Evolutionary conservation across 2,113 vertebrate genomes (phyloP).

Genomic region (Antennarius striatus): DNA sequence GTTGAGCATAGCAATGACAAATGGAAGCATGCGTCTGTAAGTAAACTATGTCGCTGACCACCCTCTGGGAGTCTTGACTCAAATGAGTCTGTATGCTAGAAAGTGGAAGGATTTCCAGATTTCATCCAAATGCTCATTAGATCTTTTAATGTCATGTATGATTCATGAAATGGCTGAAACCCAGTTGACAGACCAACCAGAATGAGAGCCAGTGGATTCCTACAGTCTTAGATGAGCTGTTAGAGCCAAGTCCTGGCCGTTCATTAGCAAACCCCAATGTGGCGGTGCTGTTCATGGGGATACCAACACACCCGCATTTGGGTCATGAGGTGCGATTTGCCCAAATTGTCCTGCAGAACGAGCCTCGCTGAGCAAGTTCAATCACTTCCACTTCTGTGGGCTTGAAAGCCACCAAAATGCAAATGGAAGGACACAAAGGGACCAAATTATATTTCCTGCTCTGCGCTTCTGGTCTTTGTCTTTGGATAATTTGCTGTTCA

Average conservation of each 20-base stretch:
- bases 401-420: constrained; percentile 43
- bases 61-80: constrained; percentile 44
- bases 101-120: constrained; percentile 1
- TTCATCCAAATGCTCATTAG: background rate
- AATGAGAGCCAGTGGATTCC: background rate
- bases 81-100: constrained; percentile 12
- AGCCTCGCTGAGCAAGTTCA: constrained; percentile 69
- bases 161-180: background rate
- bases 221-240: background rate
- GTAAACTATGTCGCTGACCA: constrained; percentile 54
- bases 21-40: constrained; percentile 53
- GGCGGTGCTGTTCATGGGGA: constrained; percentile 28
- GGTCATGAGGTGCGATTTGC: constrained; percentile 48
- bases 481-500: constrained; percentile 40
- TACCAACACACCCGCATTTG: constrained; percentile 55
- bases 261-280: constrained; percentile 52
- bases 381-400: constrained; percentile 64
- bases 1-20: constrained; percentile 76
- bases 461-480: constrained; percentile 42
- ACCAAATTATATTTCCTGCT: constrained; percentile 42
- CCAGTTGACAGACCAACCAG: background rate
- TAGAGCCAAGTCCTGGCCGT: constrained; percentile 6
- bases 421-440: constrained; percentile 47
- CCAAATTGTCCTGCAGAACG: constrained; percentile 29
- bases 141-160: background rate